Evolutionary conservation across 2,888 invertebrate genomes (phyloP).

Genomic region (Drosophila yooni): DNA sequence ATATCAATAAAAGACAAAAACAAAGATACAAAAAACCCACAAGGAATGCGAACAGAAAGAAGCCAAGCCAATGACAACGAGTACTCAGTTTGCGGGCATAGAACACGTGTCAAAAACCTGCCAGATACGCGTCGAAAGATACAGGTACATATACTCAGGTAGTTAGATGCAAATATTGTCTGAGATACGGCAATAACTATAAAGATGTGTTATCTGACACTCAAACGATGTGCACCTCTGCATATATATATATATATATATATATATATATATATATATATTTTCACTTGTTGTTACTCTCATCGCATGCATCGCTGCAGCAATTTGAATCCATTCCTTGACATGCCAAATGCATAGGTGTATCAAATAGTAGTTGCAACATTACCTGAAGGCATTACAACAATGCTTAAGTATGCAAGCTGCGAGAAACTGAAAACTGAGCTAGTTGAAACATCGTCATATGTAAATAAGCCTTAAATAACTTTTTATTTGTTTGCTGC

Average conservation of each 20-base stretch:
- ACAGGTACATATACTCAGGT: slow-evolving; percentile 21
- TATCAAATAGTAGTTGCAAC: not conserved
- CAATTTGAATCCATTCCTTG: slow-evolving; percentile 2
- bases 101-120: slow-evolving; percentile 45
- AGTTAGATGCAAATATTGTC: not conserved
- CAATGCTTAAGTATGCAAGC: not conserved
- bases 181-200: not conserved
- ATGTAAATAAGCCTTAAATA: not conserved
- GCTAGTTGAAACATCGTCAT: not conserved
- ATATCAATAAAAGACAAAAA: slow-evolving; percentile 38
- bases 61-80: slow-evolving; percentile 43
- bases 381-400: not conserved
- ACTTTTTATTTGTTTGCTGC: not conserved
- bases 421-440: not conserved
- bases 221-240: not conserved
- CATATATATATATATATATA: not conserved
- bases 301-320: slow-evolving; percentile 2
- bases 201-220: slow-evolving; percentile 40
- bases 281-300: not conserved
- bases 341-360: not conserved
- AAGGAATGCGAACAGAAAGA: slow-evolving; percentile 27
- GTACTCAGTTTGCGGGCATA: slow-evolving; percentile 34
- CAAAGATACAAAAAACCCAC: slow-evolving; percentile 6
- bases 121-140: slow-evolving; percentile 34
- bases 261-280: not conserved